Percentiles rank a stretch among this genome's conserved stretches.
Evolutionary conservation across 64 coral and sea anemone species (phyloP).

Genomic region (Montipora sp.): DNA sequence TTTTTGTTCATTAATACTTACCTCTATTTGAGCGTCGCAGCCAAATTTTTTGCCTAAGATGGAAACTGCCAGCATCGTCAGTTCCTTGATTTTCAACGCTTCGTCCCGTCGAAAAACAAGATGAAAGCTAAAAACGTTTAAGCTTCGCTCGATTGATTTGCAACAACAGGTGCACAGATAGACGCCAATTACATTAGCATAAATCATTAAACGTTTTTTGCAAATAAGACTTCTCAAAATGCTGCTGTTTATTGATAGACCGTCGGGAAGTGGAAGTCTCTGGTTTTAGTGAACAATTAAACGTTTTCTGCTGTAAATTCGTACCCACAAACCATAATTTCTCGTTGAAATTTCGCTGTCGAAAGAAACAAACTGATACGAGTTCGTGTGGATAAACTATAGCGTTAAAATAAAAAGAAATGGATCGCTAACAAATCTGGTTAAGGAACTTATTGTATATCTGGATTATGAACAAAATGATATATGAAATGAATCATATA

Average conservation of each 20-base stretch:
- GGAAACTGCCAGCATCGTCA: conserved; percentile 58
- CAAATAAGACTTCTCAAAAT: neutral
- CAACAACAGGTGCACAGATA: neutral
- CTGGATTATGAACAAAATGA: no score
- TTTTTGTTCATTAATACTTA: neutral
- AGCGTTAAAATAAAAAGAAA: no score
- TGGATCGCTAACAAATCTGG: no score
- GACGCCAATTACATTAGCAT: conserved; percentile 30
- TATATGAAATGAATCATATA: no score
- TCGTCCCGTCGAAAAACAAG: neutral
- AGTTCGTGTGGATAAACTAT: neutral
- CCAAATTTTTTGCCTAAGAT: conserved; percentile 70
- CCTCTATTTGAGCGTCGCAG: conserved; percentile 62
- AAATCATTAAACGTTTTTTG: conserved; percentile 21
- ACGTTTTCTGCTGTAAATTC: neutral
- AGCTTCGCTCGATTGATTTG: neutral
- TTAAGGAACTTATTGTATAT: no score
- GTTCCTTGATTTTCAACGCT: neutral
- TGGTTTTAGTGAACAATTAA: neutral
- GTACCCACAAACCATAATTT: neutral
- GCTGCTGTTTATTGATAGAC: neutral
- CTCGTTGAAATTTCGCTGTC: neutral
- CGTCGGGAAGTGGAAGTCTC: neutral
- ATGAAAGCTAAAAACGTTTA: neutral
- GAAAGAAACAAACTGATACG: neutral